Evolutionary conservation across 2,888 invertebrate genomes (phyloP).

Genomic region (Diaprepes abbreviatus): DNA sequence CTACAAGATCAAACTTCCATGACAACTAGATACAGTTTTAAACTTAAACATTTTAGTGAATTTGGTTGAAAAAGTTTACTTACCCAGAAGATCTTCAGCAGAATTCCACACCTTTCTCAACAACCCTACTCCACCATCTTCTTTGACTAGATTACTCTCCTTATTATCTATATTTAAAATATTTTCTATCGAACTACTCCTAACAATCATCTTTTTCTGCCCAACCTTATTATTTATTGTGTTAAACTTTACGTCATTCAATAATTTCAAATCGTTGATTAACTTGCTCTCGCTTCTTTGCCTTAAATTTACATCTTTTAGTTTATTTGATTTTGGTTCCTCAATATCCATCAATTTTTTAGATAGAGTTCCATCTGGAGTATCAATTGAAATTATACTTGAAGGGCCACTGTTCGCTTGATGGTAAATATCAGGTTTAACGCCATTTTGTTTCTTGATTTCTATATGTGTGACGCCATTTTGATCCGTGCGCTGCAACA

Average conservation of each 20-base stretch:
- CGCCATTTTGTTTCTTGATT: constrained; percentile 58
- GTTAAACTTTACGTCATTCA: constrained; percentile 54
- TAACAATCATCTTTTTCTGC: constrained; percentile 51
- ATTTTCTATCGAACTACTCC: constrained; percentile 60
- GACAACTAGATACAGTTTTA: too few species aligned
- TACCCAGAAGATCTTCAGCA: constrained; percentile 63
- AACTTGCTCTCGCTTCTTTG: constrained; percentile 54
- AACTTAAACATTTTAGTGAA: too few species aligned
- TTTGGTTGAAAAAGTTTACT: too few species aligned
- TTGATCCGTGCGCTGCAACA: constrained; percentile 68
- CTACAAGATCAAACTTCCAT: too few species aligned
- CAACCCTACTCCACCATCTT: constrained; percentile 45
- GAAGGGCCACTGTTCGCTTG: constrained; percentile 51
- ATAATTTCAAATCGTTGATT: constrained; percentile 46
- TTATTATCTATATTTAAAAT: constrained; percentile 57
- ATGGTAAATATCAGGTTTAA: constrained; percentile 24
- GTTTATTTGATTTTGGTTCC: constrained; percentile 44
- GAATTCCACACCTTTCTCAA: constrained; percentile 66
- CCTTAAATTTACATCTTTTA: constrained; percentile 55
- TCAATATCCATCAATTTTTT: constrained; percentile 40
- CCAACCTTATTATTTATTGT: constrained; percentile 52
- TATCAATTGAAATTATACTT: constrained; percentile 63
- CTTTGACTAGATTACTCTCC: constrained; percentile 55
- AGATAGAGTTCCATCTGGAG: constrained; percentile 37
- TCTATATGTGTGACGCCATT: constrained; percentile 71